Evolutionary conservation across 2,888 invertebrate genomes (phyloP), one percentile per base, ranked within the genome.

Genomic region (Dorcus parallelipipedus): DNA sequence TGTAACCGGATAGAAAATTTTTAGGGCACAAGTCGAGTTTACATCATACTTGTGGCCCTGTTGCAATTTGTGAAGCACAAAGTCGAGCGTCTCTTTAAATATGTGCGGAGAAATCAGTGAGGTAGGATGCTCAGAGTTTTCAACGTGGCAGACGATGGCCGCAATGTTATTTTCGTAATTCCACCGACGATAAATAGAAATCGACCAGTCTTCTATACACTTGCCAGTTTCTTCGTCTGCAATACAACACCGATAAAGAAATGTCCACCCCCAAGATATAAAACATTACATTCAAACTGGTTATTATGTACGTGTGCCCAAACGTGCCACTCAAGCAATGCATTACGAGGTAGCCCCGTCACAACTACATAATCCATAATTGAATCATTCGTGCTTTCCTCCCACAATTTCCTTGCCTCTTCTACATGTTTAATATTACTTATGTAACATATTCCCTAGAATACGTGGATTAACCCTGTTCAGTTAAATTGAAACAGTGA

Each of bases 291-390:
- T 77, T 93, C 92, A 75, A 93, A 93, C 64, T 90, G 84, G 78
- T 89, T 88, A 79, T 93, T 94, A 79, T 92, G 90, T 57, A 88
- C 84, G 76, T 93, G 93, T 43, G 92, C 92, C 92, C 93, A 93
- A 60, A 95, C 92, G 76, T 94, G 93, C 95, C 95, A 96, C 79
- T 96, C 95, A 20, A 96, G 88, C 52, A 86, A 80, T 20, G 94
- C 95, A 64, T 80, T 84, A 49, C 89, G 84, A 1, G 96, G 96
- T 72, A 96, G 81, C 23, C 84, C 86, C 26, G 89, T 84, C 59
- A 95, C 89, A 50, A 95, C 91, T 49, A 94, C 87, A 77, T 91
- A 92, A 82, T 93, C 91, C 71, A 91, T 90, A 65, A 93, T 91
- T 51, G 91, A 91, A 77, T 93, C 93, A 59, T 91, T 91, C 52